Evolutionary conservation across 2,797 vertebrate genomes (phyloP).

Genomic region (Sebastolobus alascanus): DNA sequence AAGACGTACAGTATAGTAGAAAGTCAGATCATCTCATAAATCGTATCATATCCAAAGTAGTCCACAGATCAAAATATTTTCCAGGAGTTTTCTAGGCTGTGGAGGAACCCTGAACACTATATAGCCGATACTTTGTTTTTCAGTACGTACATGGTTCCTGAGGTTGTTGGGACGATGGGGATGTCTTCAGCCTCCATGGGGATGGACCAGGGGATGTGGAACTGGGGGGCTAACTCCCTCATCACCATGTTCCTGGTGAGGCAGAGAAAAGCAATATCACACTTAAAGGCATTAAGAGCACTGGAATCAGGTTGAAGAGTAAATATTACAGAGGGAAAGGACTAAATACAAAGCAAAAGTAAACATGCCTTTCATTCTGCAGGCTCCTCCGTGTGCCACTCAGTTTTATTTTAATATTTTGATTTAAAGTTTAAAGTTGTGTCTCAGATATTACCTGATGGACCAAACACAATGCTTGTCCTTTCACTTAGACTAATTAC

Average conservation of each 20-base stretch:
- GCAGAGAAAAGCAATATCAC: background rate
- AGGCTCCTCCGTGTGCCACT: too few species aligned
- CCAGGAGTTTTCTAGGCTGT: background rate
- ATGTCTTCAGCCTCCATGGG: slow-evolving; percentile 98
- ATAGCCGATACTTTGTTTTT: background rate
- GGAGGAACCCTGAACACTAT: background rate
- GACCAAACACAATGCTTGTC: background rate
- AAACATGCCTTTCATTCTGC: background rate
- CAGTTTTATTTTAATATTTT: background rate
- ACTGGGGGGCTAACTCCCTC: slow-evolving; percentile 96
- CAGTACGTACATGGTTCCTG: slow-evolving; percentile 93
- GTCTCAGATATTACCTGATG: background rate
- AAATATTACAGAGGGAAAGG: background rate
- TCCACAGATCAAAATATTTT: background rate
- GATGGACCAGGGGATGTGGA: slow-evolving; percentile 99
- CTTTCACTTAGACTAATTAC: background rate
- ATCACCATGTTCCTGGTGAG: slow-evolving; percentile 95
- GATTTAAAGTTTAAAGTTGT: background rate
- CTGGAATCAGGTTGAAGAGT: background rate
- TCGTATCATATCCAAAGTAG: too few species aligned
- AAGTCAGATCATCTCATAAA: too few species aligned
- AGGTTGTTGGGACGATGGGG: slow-evolving; percentile 98
- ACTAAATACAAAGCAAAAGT: background rate
- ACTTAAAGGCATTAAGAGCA: background rate
- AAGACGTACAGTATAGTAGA: background rate